Evolutionary conservation across 2,797 vertebrate species (phyloP).

Genomic region (Premnoplex brunnescens): DNA sequence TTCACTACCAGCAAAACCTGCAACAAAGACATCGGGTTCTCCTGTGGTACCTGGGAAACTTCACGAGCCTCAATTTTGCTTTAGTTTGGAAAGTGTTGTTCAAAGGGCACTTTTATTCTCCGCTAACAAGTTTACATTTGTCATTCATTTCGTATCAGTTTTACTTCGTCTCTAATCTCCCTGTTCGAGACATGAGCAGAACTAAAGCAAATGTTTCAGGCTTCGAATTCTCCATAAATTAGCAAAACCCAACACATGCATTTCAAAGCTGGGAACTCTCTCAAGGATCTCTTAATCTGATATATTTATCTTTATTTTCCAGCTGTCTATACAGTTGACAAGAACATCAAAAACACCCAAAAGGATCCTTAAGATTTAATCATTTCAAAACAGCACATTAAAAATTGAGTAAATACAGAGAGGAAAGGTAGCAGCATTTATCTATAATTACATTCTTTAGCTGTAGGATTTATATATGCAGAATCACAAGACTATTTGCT

Average conservation of each 20-base stretch:
- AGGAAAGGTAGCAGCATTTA: neutral
- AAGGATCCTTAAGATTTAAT: neutral
- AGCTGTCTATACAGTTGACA: constrained; percentile 14
- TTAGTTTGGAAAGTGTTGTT: neutral
- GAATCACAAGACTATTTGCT: neutral
- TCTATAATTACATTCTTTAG: neutral
- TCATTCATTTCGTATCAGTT: neutral
- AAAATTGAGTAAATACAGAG: neutral
- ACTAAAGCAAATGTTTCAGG: neutral
- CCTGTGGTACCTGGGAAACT: neutral
- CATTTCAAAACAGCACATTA: neutral
- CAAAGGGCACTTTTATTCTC: neutral
- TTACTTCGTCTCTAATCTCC: neutral
- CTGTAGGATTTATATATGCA: constrained; percentile 16
- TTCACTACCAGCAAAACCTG: neutral
- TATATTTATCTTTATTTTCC: constrained; percentile 41
- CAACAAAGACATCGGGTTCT: neutral
- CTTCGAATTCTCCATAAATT: constrained; percentile 6
- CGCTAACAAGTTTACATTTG: neutral
- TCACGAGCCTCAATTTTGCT: neutral
- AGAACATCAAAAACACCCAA: neutral
- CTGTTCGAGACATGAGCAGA: neutral
- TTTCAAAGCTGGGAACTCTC: constrained; percentile 15
- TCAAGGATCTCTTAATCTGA: constrained; percentile 16
- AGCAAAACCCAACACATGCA: neutral